A percentile compares a stretch with the other conserved stretches of the same genome.
phyloP scores from a whole-genome alignment of 2,113 vertebrate genomes.

The Boulengeromyrus knoepffleri region DNA sequence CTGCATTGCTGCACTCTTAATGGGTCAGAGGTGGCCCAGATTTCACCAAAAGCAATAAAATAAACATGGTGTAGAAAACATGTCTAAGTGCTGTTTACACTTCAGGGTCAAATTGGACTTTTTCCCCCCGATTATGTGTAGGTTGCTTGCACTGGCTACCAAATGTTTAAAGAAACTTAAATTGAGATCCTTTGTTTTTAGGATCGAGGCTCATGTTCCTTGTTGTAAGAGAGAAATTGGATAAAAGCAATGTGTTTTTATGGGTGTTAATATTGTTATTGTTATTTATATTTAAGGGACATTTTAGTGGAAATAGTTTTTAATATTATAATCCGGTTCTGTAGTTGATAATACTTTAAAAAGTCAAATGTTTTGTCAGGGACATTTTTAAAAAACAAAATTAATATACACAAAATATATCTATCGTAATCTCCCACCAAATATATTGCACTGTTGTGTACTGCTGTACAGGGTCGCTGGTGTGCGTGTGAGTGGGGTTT shows the following conservation, averaged over 20 bases:
- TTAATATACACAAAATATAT: constrained; percentile 39
- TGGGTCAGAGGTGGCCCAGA: neutral
- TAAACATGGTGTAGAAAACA: constrained; percentile 9
- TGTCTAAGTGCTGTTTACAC: constrained; percentile 46
- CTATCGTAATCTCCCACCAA: constrained; percentile 65
- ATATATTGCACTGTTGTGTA: constrained; percentile 68
- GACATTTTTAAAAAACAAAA: constrained; percentile 52
- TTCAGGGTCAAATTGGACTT: constrained; percentile 32
- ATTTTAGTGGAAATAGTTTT: constrained; percentile 55
- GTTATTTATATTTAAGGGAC: constrained; percentile 74
- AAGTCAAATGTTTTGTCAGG: constrained; percentile 56
- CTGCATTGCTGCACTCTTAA: neutral
- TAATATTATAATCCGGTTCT: constrained; percentile 53
- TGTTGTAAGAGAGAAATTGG: constrained; percentile 43
- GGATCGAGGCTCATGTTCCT: constrained; percentile 11
- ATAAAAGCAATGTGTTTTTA: constrained; percentile 49
- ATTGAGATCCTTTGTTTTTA: neutral
- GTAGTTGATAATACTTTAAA: constrained; percentile 13
- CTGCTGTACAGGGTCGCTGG: constrained; percentile 56
- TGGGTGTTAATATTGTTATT: constrained; percentile 50
- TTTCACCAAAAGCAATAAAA: constrained; percentile 55
- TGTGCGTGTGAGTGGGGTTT: constrained; percentile 36
- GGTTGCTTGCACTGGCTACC: constrained; percentile 7
- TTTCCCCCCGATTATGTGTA: constrained; percentile 28
- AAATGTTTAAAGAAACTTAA: constrained; percentile 4